Conservation (phyloP, 2,113 vertebrate genomes). For the Takifugu bimaculatus region DNA sequence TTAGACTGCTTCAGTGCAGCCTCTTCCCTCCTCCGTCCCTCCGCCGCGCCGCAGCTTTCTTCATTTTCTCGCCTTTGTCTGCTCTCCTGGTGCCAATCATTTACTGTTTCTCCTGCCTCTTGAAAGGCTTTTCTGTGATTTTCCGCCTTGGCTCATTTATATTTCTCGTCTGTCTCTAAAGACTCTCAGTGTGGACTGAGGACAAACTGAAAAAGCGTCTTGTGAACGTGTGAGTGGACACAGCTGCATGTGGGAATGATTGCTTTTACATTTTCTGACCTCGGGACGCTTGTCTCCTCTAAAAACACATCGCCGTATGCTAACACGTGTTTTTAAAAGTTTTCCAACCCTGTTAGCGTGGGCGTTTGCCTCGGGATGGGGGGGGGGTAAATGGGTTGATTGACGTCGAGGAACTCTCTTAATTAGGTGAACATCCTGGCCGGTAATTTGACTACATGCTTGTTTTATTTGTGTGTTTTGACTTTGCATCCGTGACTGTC, state of each 20-base stretch:
- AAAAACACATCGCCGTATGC: slow-evolving; percentile 21
- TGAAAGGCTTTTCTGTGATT: slow-evolving; percentile 10
- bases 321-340: no score
- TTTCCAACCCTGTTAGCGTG: no score
- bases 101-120: slow-evolving; percentile 15
- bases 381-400: no score
- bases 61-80: slow-evolving; percentile 25
- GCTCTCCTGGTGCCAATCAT: slow-evolving; percentile 13
- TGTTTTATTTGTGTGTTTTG: background rate
- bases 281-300: slow-evolving; percentile 7
- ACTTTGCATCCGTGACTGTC: background rate
- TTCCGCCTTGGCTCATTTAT: slow-evolving; percentile 17
- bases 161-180: slow-evolving; percentile 21
- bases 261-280: slow-evolving; percentile 23
- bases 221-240: slow-evolving; percentile 18
- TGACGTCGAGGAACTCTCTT: no score
- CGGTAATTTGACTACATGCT: background rate
- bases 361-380: no score
- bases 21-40: slow-evolving; percentile 6
- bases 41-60: slow-evolving; percentile 23
- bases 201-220: slow-evolving; percentile 44
- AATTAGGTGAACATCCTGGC: no score
- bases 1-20: slow-evolving; percentile 55
- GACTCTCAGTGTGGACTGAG: slow-evolving; percentile 14
- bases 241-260: no score